Conservation (phyloP, 2,113 vertebrate species). For the Pterocles orientalis region DNA sequence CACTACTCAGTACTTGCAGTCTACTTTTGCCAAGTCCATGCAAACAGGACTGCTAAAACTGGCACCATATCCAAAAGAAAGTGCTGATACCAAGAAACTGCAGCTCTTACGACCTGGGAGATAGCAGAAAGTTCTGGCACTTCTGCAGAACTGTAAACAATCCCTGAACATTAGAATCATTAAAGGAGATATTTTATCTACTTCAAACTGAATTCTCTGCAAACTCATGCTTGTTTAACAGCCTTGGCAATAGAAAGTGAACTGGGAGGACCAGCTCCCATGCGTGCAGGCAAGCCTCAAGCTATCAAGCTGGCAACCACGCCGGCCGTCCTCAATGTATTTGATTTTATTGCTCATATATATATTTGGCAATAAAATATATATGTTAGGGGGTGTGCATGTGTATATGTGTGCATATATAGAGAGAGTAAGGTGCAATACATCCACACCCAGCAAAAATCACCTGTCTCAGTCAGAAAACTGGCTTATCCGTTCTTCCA, state of each 20-base stretch:
- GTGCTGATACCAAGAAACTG: neutral
- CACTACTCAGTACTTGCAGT: neutral
- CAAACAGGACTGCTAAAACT: neutral
- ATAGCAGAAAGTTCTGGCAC: neutral
- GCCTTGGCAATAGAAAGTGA: neutral
- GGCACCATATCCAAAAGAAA: neutral
- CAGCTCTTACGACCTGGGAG: neutral
- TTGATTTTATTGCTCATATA: neutral
- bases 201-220: neutral
- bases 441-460: neutral
- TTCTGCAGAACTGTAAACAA: neutral
- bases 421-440: neutral
- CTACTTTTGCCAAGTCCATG: neutral
- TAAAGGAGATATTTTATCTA: neutral
- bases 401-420: neutral
- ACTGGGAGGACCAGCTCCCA: neutral
- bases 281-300: neutral
- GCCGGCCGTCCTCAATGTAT: neutral
- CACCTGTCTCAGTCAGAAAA: neutral
- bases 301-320: neutral
- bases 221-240: neutral
- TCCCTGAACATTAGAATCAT: slow-evolving; percentile 30
- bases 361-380: neutral
- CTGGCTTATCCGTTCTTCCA: neutral
- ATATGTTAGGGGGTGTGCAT: neutral